These are phyloP conservation scores for Rambutsinella grinnellia DNA, from an alignment of 2,888 invertebrate genomes.

Conservation along the genomic window DNA sequence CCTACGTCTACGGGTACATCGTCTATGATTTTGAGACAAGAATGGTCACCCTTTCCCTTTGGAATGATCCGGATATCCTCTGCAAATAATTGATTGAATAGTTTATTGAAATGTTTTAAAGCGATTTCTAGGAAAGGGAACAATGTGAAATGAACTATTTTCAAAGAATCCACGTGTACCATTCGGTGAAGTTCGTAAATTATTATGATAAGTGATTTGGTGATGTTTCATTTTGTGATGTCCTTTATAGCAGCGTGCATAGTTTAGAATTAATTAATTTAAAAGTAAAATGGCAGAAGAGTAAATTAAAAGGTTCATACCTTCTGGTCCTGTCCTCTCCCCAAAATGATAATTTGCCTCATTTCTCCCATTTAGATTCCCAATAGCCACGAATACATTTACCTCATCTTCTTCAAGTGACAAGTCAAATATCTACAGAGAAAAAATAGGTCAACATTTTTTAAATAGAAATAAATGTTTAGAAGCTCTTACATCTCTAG, in stretches of 20 bases:
- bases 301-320: conserved; percentile 65
- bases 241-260: conserved; percentile 32
- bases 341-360: conserved; percentile 89
- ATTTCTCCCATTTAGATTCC: conserved; percentile 81
- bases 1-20: conserved; percentile 40
- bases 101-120: no score
- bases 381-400: conserved; percentile 89
- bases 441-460: conserved; percentile 74
- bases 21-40: conserved; percentile 53
- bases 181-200: conserved; percentile 16
- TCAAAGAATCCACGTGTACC: conserved; percentile 15
- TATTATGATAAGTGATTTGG: conserved; percentile 23
- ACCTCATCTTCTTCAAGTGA: conserved; percentile 78
- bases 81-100: conserved; percentile 39
- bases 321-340: conserved; percentile 75
- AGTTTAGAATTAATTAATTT: not conserved
- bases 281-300: no score
- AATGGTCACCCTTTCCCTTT: conserved; percentile 53
- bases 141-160: not conserved
- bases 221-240: conserved; percentile 35
- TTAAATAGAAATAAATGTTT: no score
- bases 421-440: conserved; percentile 71
- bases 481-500: conserved; percentile 67
- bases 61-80: conserved; percentile 77
- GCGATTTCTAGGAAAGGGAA: not conserved